Base-by-base conservation (phyloP, 2,888 invertebrate species). In the Allophyes oxyacanthae region DNA sequence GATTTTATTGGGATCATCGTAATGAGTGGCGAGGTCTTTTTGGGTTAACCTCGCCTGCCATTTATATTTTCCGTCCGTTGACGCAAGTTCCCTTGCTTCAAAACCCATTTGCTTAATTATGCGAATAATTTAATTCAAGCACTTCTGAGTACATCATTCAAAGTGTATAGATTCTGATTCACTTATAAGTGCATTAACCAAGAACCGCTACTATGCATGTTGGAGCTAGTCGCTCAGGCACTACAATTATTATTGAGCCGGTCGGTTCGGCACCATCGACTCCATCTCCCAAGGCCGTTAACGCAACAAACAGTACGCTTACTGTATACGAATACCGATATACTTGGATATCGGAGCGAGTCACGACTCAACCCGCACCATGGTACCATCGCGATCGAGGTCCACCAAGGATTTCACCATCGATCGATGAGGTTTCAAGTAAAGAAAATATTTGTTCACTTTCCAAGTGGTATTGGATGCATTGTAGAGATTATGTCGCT, bases 241-340 rank as follows among this genome's bases (percentile, higher is more conserved):
- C 64, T 74, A 79, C 79, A 81, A 81, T 84, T 79, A 81, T 46
- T 78, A 81, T 77, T 71, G 80, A 77, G 81, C 72, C 72, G 79
- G 78, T 77, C 78, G 78, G 82, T 85, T 82, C 78, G 83, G 81
- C 83, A 81, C 79, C 86, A 84, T 82, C 83, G 79, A 75, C 78
- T 84, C 72, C 78, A 81, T 79, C 83, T 81, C 81, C 80, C 91
- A 91, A 91, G 91, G 92, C 86, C 90, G 88, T 82, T 82, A 83
- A 78, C 84, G 81, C 81, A 83, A 84, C 83, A 79, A 88, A 87
- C 90, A 87, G 89, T 89, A 82, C 83, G 85, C 80, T 87, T 86
- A 89, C 90, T 83, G 88, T 89, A 83, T 77, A 68, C 67, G 65
- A 75, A 78, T 80, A 81, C 78, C 76, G 79, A 79, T 80, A 77